Evolutionary conservation across 1,140 invertebrate genomes (phyloP).

Genomic region (Archivesica marissinica): DNA sequence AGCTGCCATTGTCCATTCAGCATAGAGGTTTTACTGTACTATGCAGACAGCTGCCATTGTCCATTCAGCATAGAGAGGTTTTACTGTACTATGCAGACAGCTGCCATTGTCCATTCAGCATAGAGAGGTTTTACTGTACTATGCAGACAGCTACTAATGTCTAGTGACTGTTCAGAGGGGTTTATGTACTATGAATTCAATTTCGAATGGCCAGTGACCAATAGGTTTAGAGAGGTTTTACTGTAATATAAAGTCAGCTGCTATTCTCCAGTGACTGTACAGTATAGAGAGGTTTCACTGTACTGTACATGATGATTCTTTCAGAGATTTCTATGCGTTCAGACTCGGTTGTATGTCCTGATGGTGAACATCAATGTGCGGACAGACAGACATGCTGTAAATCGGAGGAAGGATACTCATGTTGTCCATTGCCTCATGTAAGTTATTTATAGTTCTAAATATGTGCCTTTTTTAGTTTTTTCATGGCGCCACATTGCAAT

Average conservation of each 20-base stretch:
- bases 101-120: too few species aligned
- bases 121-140: too few species aligned
- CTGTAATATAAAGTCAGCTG: not conserved
- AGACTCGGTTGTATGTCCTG: slow-evolving; percentile 15
- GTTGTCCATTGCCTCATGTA: slow-evolving; percentile 83
- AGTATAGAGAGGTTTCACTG: too few species aligned
- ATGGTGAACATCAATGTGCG: slow-evolving; percentile 75
- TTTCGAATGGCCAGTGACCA: not conserved
- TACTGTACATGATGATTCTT: not conserved
- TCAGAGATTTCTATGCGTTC: not conserved
- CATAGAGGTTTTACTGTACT: too few species aligned
- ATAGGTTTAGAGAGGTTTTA: not conserved
- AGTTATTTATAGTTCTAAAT: too few species aligned
- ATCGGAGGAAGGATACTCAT: slow-evolving; percentile 77
- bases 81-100: too few species aligned
- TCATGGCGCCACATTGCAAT: too few species aligned
- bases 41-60: too few species aligned
- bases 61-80: too few species aligned
- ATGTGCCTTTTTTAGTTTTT: too few species aligned
- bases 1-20: too few species aligned
- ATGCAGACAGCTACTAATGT: not conserved
- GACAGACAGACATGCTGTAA: slow-evolving; percentile 83
- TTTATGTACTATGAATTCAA: not conserved
- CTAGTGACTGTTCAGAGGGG: not conserved
- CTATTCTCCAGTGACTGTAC: too few species aligned